Percentiles rank a stretch among this genome's conserved stretches.
Evolutionary conservation across 1,140 invertebrate genomes (phyloP).

Genomic region (Nasonia longicornis): DNA sequence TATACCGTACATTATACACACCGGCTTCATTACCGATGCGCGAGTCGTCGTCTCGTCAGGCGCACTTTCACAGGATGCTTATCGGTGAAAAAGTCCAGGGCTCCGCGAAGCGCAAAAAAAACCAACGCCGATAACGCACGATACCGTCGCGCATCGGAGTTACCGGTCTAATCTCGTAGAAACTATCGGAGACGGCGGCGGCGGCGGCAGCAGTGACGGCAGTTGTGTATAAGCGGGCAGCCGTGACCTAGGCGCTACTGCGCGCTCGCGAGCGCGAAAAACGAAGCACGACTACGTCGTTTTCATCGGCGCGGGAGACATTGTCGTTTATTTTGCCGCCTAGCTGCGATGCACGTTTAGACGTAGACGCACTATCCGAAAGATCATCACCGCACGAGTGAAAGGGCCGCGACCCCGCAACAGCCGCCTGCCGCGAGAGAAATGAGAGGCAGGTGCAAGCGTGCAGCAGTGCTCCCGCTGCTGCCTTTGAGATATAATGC

Average conservation of each 20-base stretch:
- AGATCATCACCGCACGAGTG: conserved; percentile 16
- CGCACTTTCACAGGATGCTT: conserved; percentile 33
- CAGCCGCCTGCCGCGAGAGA: background rate
- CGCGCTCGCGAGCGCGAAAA: background rate
- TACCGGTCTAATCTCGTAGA: conserved; percentile 35
- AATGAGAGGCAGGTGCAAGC: background rate
- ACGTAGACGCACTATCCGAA: background rate
- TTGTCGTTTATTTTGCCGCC: background rate
- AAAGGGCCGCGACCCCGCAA: conserved; percentile 22
- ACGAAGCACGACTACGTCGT: conserved; percentile 2
- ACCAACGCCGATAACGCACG: conserved; percentile 26
- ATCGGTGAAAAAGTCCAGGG: background rate
- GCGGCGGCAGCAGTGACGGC: background rate
- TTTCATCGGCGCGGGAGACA: background rate
- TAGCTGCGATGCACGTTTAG: background rate
- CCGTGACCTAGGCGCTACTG: conserved; percentile 17
- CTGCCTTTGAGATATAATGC: no score
- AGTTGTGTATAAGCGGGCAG: background rate
- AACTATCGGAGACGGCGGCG: conserved; percentile 12
- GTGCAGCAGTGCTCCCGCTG: no score
- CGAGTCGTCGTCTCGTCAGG: conserved; percentile 9
- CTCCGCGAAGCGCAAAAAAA: background rate
- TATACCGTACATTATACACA: background rate
- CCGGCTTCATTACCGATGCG: conserved; percentile 22
- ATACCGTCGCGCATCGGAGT: background rate